These are phyloP conservation scores for Macrosiphum euphorbiae DNA, from an alignment of 2,888 invertebrate genomes.

Conservation along the genomic window DNA sequence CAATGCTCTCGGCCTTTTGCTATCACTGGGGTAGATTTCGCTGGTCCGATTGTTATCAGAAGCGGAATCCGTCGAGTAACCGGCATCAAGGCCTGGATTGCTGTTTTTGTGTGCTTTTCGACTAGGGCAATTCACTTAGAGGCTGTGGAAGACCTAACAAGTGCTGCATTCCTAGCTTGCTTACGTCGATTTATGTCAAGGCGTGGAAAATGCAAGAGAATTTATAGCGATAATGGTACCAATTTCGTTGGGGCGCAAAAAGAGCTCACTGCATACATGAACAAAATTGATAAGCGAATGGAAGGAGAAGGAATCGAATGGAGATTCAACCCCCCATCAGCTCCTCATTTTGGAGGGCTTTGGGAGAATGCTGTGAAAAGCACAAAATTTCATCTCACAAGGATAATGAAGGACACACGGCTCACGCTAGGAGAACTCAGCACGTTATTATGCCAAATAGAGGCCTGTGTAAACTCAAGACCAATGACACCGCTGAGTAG, in stretches of 20 bases:
- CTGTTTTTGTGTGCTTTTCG: neutral
- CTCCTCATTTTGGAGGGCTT: no score
- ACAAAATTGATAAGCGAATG: no score
- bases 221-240: neutral
- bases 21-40: neutral
- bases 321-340: no score
- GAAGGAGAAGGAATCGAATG: no score
- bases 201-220: neutral
- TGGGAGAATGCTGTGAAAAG: no score
- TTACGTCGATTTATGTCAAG: neutral
- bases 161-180: neutral
- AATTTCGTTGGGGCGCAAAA: neutral
- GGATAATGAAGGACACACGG: no score
- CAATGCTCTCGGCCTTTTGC: neutral
- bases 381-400: no score
- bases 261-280: neutral
- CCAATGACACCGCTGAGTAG: no score
- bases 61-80: no score
- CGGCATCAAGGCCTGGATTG: neutral
- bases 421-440: no score
- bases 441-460: no score
- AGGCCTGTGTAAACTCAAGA: no score
- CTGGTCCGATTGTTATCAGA: neutral
- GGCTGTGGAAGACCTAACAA: neutral
- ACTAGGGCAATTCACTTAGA: neutral